These are phyloP conservation scores for Coryphaenoides rupestris DNA, from an alignment of 2,113 vertebrate species.

Conservation along the genomic window DNA sequence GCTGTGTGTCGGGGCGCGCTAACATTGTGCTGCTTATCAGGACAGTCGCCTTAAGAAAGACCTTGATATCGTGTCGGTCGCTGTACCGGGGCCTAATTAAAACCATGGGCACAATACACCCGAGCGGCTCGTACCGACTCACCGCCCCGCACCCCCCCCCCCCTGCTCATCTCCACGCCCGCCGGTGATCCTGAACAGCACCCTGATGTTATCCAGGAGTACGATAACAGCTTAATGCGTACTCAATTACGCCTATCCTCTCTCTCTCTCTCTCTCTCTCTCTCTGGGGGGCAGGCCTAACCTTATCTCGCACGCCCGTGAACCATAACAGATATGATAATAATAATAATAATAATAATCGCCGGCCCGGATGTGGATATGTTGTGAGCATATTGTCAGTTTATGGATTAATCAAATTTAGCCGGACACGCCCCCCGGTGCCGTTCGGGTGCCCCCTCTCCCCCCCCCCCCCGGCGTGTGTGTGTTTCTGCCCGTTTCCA, in stretches of 20 bases:
- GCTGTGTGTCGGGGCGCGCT: too few relatives aligned
- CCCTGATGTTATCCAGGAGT: conserved; percentile 29
- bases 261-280: too few relatives aligned
- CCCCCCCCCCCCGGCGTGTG: conserved; percentile 13
- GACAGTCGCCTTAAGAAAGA: conserved; percentile 1
- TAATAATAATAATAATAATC: too few relatives aligned
- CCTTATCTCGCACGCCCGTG: conserved; percentile 59
- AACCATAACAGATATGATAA: conserved; percentile 70
- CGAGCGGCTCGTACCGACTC: background rate
- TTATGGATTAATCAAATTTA: conserved; percentile 73
- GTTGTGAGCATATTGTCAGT: conserved; percentile 67
- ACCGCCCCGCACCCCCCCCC: too few relatives aligned
- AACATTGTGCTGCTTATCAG: background rate
- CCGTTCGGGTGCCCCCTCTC: conserved; percentile 36
- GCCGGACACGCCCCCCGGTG: conserved; percentile 7
- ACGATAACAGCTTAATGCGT: conserved; percentile 39
- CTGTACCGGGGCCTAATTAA: background rate
- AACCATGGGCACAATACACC: background rate
- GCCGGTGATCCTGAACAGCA: conserved; percentile 25
- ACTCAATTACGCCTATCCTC: conserved; percentile 48
- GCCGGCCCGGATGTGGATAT: conserved; percentile 49
- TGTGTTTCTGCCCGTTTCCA: conserved; percentile 47
- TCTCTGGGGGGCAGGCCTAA: conserved; percentile 47
- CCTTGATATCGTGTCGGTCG: conserved; percentile 1
- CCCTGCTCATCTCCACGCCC: too few relatives aligned